These are phyloP conservation scores for Villa cingulata DNA, from an alignment of 2,888 invertebrate genomes.

Conservation along the genomic window DNA sequence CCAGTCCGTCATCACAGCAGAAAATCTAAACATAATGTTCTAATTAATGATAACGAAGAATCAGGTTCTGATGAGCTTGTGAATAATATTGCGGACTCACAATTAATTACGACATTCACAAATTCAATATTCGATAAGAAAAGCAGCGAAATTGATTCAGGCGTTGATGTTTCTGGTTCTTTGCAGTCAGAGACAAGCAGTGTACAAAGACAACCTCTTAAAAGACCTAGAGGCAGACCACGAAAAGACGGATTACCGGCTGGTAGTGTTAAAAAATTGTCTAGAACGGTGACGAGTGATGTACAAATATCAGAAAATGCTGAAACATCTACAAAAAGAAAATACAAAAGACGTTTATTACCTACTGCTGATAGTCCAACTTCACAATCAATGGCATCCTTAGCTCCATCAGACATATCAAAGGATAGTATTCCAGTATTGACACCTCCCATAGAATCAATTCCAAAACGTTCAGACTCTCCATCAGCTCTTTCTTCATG, in stretches of 20 bases:
- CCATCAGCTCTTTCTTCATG: neutral
- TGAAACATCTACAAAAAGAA: neutral
- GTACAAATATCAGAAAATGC: neutral
- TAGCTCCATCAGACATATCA: neutral
- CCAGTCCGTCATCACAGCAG: constrained; percentile 7
- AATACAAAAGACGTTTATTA: neutral
- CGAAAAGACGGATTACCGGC: constrained; percentile 11
- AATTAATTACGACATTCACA: constrained; percentile 10
- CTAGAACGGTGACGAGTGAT: constrained; percentile 23
- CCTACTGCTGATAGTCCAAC: neutral
- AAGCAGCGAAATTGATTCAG: constrained; percentile 10
- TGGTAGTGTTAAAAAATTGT: constrained; percentile 14
- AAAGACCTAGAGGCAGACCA: constrained; percentile 13
- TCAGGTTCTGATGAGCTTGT: constrained; percentile 32
- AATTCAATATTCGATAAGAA: constrained; percentile 6
- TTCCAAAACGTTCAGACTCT: neutral
- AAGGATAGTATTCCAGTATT: neutral
- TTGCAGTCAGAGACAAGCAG: constrained; percentile 3
- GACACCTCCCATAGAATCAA: neutral
- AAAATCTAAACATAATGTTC: constrained; percentile 8
- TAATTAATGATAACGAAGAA: constrained; percentile 31
- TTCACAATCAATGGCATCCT: neutral
- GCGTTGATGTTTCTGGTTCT: constrained; percentile 12
- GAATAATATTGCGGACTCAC: constrained; percentile 23
- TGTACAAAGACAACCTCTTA: constrained; percentile 8